phyloP scores from a whole-genome alignment of 2,888 invertebrate genomes.

The Dasypogon diadema region DNA sequence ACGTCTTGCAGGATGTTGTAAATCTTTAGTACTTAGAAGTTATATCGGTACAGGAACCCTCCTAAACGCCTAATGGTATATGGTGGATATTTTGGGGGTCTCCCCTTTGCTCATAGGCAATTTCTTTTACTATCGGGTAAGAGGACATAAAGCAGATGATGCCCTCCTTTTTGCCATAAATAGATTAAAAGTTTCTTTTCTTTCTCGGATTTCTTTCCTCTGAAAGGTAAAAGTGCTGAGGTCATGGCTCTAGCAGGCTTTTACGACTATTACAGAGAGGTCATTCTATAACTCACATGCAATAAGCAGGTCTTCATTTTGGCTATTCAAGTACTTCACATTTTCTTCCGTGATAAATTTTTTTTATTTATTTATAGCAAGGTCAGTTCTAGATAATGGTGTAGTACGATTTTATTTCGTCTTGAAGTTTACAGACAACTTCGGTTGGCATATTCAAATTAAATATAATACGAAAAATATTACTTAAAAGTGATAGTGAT shows the following conservation, averaged over 20 bases:
- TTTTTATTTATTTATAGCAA: too few species aligned
- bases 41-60: background rate
- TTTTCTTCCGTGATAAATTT: too few species aligned
- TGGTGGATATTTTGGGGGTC: background rate
- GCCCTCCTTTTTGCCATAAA: slow-evolving; percentile 17
- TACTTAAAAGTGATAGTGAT: too few species aligned
- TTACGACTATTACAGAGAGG: background rate
- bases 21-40: slow-evolving; percentile 2
- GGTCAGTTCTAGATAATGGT: too few species aligned
- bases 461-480: too few species aligned
- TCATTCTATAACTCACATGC: background rate
- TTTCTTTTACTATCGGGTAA: slow-evolving; percentile 41
- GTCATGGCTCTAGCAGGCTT: slow-evolving; percentile 3
- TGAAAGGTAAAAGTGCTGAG: background rate
- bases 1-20: slow-evolving; percentile 13
- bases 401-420: too few species aligned
- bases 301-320: background rate
- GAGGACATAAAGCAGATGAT: slow-evolving; percentile 46
- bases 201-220: background rate
- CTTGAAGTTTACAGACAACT: too few species aligned
- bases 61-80: background rate
- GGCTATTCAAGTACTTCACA: too few species aligned
- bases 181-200: slow-evolving; percentile 42
- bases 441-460: too few species aligned
- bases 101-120: slow-evolving; percentile 5